These are phyloP conservation scores for Athalia cordata DNA, from an alignment of 2,888 invertebrate genomes.

Conservation along the genomic window DNA sequence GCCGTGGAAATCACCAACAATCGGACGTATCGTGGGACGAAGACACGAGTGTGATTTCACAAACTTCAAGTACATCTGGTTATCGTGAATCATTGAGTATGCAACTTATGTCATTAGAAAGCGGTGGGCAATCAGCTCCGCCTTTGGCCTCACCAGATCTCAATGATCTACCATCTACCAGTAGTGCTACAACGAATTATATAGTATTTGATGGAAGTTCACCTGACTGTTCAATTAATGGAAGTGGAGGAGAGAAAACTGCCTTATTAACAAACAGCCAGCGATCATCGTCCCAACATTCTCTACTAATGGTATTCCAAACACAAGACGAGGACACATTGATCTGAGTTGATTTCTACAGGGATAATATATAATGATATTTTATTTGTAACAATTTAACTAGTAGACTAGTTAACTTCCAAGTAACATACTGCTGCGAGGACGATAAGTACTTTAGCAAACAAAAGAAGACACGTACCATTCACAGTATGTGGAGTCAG, in stretches of 20 bases:
- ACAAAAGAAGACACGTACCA: background rate
- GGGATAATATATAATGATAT: constrained; percentile 32
- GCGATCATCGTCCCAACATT: constrained; percentile 84
- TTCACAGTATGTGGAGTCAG: background rate
- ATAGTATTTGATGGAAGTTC: constrained; percentile 76
- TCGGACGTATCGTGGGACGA: constrained; percentile 89
- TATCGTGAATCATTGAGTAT: constrained; percentile 84
- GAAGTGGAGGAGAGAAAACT: constrained; percentile 77
- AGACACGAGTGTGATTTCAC: constrained; percentile 81
- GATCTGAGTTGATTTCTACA: constrained; percentile 76
- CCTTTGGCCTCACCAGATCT: constrained; percentile 80
- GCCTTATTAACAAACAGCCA: constrained; percentile 77
- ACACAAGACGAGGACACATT: constrained; percentile 91
- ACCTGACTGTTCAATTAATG: constrained; percentile 80
- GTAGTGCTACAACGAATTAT: constrained; percentile 72
- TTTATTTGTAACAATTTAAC: constrained; percentile 19
- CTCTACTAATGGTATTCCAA: constrained; percentile 85
- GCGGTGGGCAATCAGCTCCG: constrained; percentile 74
- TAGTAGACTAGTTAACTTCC: constrained; percentile 29
- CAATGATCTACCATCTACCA: constrained; percentile 76
- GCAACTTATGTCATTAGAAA: constrained; percentile 78
- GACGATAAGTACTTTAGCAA: constrained; percentile 1
- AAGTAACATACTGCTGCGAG: constrained; percentile 19
- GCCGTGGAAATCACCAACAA: constrained; percentile 59
- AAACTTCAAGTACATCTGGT: constrained; percentile 91